Evolutionary conservation across 2,888 invertebrate genomes (phyloP).

Genomic region (Apomyelois bistriatella): DNA sequence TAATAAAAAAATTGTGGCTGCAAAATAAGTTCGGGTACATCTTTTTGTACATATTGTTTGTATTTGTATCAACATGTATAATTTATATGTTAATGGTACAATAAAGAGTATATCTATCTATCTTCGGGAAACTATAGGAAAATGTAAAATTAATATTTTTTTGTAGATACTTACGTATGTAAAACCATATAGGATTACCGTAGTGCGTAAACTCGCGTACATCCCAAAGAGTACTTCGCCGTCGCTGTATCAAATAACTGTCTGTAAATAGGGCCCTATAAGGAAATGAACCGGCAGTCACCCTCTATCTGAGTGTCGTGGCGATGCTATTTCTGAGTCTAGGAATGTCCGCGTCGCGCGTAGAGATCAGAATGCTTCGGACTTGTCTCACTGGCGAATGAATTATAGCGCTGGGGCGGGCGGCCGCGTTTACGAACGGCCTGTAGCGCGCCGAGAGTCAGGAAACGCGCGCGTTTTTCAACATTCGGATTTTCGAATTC

Average conservation of each 20-base stretch:
- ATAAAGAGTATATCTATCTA: too few relatives aligned
- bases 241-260: slow-evolving; percentile 4
- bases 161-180: neutral
- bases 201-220: too few relatives aligned
- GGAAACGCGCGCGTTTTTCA: neutral
- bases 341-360: neutral
- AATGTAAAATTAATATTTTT: too few relatives aligned
- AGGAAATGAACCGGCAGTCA: slow-evolving; percentile 4
- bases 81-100: too few relatives aligned
- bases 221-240: too few relatives aligned
- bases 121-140: too few relatives aligned
- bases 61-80: too few relatives aligned
- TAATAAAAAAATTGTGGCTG: too few relatives aligned
- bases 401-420: neutral
- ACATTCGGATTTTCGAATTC: neutral
- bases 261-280: slow-evolving; percentile 6
- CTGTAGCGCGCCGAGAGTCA: neutral
- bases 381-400: neutral
- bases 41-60: too few relatives aligned
- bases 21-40: too few relatives aligned
- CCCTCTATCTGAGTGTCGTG: neutral
- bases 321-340: slow-evolving; percentile 1
- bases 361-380: neutral
- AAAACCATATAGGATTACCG: neutral
- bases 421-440: neutral